Evolutionary conservation across 2,113 vertebrate species (phyloP).

Genomic region (Ancistrus triradiatus): DNA sequence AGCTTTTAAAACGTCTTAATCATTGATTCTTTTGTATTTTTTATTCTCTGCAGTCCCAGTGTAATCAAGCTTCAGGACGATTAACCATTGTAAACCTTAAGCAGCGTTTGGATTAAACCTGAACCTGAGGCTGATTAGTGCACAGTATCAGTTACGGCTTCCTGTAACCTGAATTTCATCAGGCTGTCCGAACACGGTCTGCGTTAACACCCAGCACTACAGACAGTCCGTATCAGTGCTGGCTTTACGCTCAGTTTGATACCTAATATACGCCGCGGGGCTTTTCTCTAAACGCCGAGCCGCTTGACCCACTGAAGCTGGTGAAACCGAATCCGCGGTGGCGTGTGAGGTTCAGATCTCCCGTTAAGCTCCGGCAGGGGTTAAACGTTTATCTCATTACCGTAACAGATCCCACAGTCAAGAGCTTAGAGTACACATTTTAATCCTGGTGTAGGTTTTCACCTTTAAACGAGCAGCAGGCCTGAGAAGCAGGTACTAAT

Average conservation of each 20-base stretch:
- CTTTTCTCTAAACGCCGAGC: slow-evolving; percentile 19
- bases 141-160: slow-evolving; percentile 12
- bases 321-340: not conserved
- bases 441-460: too few relatives aligned
- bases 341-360: not conserved
- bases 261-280: not conserved
- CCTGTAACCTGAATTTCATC: slow-evolving; percentile 9
- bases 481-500: too few relatives aligned
- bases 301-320: not conserved
- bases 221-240: not conserved
- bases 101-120: not conserved
- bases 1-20: too few relatives aligned
- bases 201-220: not conserved
- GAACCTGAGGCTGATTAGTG: not conserved
- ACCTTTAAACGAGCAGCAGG: too few relatives aligned
- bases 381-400: not conserved
- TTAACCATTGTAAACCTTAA: not conserved
- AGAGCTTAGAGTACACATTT: too few relatives aligned
- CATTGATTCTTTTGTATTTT: too few relatives aligned
- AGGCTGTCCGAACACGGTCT: not conserved
- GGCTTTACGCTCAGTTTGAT: slow-evolving; percentile 11
- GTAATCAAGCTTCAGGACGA: too few relatives aligned
- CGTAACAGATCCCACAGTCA: too few relatives aligned
- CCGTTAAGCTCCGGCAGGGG: not conserved
- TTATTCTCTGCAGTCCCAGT: not conserved